Base-by-base conservation (phyloP, 1,140 invertebrate genomes). In the Hydropsyche tenuis region DNA sequence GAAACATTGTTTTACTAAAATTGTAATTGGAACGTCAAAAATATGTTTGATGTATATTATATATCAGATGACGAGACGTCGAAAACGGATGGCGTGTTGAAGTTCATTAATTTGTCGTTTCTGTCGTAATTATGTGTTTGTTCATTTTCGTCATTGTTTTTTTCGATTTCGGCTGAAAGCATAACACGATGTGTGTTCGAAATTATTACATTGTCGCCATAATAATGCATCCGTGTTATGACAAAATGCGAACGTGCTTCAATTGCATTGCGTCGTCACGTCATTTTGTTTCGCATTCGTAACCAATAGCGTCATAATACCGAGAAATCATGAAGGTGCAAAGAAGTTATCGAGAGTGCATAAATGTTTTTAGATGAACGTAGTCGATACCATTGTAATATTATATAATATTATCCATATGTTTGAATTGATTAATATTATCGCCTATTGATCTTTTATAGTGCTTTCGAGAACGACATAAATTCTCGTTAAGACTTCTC, bases 61-160 rank as follows among this genome's bases (percentile, higher is more conserved):
- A 37, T 48, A 20, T 53, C n/a, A 20, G 20, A 53, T 53, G 48
- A 2, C 48, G 48, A 53, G 45, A 46, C 18, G 45, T 46, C 45
- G 45, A 46, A n/a, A 53, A 53, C 48, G 48, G 48, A 53, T 60
- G 23, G 22, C 56, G 56, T 60, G 56, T 22, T 60, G 56, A 60
- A 14, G 23, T 60, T 60, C 56, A 60, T 60, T 60, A 60, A 60
- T 25, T 60, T 60, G 56, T 60, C 56, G 56, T 60, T 60, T 60
- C 22, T 25, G 11, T 22, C 56, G 56, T 60, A 60, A 60, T 60
- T 60, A 60, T 60, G 4, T 23, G 22, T 23, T 60, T 22, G 23
- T 60, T 23, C 22, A 20, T 23, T 5, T 60, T 60, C 9, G 30
- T 37, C 22, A 25, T 60, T 23, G 18, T 25, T 1, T 60, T 60